Evolutionary conservation across 37 sponge, comb jelly and placozoan species (phyloP).

Genomic region (Aphrocallistes beatrix): DNA sequence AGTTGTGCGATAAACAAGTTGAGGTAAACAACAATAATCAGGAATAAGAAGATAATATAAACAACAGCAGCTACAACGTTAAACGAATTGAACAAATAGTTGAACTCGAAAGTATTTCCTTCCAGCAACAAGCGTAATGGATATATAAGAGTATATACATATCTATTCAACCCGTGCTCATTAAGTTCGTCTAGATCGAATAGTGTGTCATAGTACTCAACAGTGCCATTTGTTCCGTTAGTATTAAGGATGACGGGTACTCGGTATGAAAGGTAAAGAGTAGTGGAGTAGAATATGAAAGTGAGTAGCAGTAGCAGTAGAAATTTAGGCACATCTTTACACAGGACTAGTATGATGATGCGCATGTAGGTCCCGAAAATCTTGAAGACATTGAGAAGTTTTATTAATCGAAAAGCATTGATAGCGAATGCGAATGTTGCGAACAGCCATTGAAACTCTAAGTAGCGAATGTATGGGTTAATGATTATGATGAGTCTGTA

Average conservation of each 20-base stretch:
- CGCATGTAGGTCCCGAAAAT: slow-evolving; percentile 9
- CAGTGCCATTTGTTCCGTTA: not conserved
- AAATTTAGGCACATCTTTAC: not conserved
- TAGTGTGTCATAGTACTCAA: not conserved
- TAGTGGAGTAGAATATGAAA: not conserved
- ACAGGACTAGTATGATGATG: not conserved
- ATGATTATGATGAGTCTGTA: not conserved
- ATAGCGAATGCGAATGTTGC: slow-evolving; percentile 1
- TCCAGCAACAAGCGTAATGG: not conserved
- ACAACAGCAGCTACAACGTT: slow-evolving; percentile 4
- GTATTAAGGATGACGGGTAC: not conserved
- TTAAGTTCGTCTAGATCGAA: not conserved
- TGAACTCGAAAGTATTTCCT: not conserved
- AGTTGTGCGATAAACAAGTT: not conserved
- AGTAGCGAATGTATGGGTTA: not conserved
- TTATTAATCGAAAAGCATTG: not conserved
- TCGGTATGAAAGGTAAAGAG: not conserved
- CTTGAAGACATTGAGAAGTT: slow-evolving; percentile 10
- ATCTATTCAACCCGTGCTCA: not conserved
- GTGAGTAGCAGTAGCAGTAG: slow-evolving; percentile 13
- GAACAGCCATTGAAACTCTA: slow-evolving; percentile 12
- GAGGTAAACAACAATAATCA: slow-evolving; percentile 4
- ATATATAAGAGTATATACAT: not conserved
- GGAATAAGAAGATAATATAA: not conserved
- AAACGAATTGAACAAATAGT: not conserved